Base-by-base conservation (phyloP, 2,797 vertebrate genomes). In the Urocyon cinereoargenteus region DNA sequence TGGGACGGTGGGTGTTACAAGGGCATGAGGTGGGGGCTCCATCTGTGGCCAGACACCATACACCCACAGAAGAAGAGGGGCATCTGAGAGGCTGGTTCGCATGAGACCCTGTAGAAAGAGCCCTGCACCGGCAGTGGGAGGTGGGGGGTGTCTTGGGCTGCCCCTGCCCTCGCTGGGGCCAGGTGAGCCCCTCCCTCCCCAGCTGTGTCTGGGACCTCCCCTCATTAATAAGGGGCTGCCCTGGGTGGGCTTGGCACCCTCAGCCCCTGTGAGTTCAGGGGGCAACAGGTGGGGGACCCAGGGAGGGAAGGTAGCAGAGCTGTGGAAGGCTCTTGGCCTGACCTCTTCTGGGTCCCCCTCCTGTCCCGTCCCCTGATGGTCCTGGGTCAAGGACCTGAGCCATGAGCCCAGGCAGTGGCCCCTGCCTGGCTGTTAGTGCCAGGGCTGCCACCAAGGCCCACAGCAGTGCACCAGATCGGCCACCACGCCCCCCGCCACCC, bases 341-440 rank as follows among this genome's bases (percentile, higher is more conserved):
- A 81, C 94, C 62, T 78, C 13, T 51, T 31, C 68, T 21, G 66
- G 64, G 49, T 8, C 22, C 11, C 77, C 12, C 1, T 24, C 72
- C 68, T 18, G 21, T 40, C 40, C 24, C 22, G 14, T 62, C 78
- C 83, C 81, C 40, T 70, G 66, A 57, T 12, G 4, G 57, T 45
- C 85, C 90, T 59, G 62, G 87, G 90, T 73, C 91, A 66, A 24
- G n/a, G 82, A 96, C 97, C 97, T 87, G 84, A 64, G 70, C 10
- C 26, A 91, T 83, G 85, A 93, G 91, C 93, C 95, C 91, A 73
- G 95, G 68, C 68, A 73, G 62, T 0, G 0, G 40, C 84, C 77
- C 51, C 92, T 91, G 85, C 66, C 86, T 85, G 78, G 91, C 94
- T 96, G 87, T 98, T 91, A 77, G 85, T 84, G 24, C 91, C 1